These are phyloP conservation scores for Ypsolopha sequella DNA, from an alignment of 2,888 invertebrate species.

Conservation along the genomic window DNA sequence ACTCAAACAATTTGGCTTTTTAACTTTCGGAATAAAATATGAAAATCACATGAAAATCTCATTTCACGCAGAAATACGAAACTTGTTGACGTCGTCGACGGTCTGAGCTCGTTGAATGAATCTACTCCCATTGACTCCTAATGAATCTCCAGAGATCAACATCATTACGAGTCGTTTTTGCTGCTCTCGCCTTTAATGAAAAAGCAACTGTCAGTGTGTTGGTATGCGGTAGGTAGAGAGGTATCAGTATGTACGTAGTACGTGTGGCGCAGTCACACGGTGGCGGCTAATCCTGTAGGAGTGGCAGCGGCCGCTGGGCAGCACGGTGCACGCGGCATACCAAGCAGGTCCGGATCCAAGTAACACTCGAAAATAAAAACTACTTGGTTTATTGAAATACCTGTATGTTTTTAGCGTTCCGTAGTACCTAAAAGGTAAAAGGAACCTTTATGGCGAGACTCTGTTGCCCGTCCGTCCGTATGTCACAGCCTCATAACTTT, in stretches of 20 bases:
- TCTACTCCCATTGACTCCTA: constrained; percentile 8
- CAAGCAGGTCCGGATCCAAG: constrained; percentile 28
- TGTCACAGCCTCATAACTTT: too few species aligned
- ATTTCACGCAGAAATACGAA: too few species aligned
- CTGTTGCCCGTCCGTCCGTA: too few species aligned
- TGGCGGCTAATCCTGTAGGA: not conserved
- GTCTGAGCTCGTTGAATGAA: constrained; percentile 48
- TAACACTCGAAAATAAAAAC: not conserved
- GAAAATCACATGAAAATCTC: too few species aligned
- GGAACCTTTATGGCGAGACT: too few species aligned
- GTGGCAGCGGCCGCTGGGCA: constrained; percentile 14
- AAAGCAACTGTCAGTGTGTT: not conserved
- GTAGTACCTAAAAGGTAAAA: too few species aligned
- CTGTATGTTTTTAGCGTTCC: not conserved
- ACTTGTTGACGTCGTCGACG: constrained; percentile 21
- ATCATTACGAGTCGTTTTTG: too few species aligned
- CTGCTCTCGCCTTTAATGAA: not conserved
- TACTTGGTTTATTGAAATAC: not conserved
- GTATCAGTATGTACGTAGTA: not conserved
- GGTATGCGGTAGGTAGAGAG: too few species aligned
- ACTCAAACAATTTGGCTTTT: too few species aligned
- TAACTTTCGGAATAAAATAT: too few species aligned
- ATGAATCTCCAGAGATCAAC: too few species aligned
- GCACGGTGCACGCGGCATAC: constrained; percentile 27
- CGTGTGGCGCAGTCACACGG: not conserved